Base-by-base conservation (phyloP, 2,888 invertebrate genomes). In the Harpagoxenus sublaevis region DNA sequence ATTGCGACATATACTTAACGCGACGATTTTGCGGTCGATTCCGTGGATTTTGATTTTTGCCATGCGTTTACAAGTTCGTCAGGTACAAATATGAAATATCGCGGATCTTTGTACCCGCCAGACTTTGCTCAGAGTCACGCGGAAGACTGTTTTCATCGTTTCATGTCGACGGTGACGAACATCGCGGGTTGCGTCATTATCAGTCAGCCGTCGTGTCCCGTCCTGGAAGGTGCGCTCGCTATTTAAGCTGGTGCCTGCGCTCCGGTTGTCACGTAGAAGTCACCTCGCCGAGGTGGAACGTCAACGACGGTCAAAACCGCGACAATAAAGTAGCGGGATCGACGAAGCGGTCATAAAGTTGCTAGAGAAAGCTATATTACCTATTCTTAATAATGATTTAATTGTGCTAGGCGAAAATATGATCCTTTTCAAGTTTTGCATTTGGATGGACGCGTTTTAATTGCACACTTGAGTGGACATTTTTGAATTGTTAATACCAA, bases 51-150 rank as follows among this genome's bases (percentile, higher is more conserved):
- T 70, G 35, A 12, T n/a, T 55, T 55, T n/a, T 10, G 53, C 8
- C n/a, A n/a, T 23, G 53, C 23, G 35, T 23, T 53, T 4, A 5
- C 28, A 18, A 12, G 31, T 28, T 5, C 5, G 1, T 12, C 3
- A n/a, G 35, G 51, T 70, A n/a, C 15, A 31, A 31, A 39, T 39
- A 39, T 53, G 5, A 31, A 31, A 39, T 39, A 39, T 53, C 53
- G 9, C n/a, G 18, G 31, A 39, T 71, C 23, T 71, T 71, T 55
- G 71, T 53, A 53, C 51, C 53, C 48, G 23, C 15, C 15, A 55
- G 71, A 71, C 71, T 71, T 71, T 53, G 39, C 39, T 71, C 71
- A 5, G 4, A 68, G 4, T 48, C n/a, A 51, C 18, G 48, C 28
- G 28, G 18, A 15, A 48, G 68, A 35, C 23, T 0, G 23, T 23